These are phyloP conservation scores for Ormyrus labotus DNA, from an alignment of 2,888 invertebrate genomes.

Conservation along the genomic window DNA sequence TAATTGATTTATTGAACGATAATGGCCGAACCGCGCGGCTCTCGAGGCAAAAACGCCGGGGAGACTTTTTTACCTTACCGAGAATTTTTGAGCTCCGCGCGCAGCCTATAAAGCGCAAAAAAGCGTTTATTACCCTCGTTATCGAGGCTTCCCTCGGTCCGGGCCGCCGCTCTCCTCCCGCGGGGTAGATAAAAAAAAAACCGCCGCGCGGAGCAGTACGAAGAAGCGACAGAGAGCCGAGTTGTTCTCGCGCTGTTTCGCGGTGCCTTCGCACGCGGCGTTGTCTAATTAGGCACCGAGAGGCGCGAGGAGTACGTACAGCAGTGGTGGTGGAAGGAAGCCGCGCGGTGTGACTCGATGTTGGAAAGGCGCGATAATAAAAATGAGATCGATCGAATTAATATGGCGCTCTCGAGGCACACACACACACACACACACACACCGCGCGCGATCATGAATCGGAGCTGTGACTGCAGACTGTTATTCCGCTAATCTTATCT, in stretches of 20 bases:
- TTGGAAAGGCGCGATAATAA: too few relatives aligned
- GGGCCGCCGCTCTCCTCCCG: background rate
- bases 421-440: too few relatives aligned
- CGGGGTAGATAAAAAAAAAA: background rate
- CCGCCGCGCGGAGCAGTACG: background rate
- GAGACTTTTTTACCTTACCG: constrained; percentile 51
- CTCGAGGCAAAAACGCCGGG: constrained; percentile 43
- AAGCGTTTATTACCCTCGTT: constrained; percentile 55
- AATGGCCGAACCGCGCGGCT: constrained; percentile 21
- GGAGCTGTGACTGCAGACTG: too few relatives aligned
- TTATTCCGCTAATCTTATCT: too few relatives aligned
- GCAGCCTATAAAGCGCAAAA: constrained; percentile 17
- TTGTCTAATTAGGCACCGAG: constrained; percentile 22
- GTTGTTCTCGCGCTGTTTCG: constrained; percentile 5
- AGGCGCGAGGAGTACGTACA: background rate
- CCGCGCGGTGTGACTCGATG: too few relatives aligned
- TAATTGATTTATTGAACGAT: constrained; percentile 56
- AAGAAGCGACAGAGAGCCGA: constrained; percentile 28
- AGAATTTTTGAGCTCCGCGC: constrained; percentile 47
- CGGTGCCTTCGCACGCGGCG: background rate
- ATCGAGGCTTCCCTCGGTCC: constrained; percentile 13
- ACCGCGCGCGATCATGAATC: too few relatives aligned
- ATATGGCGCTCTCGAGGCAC: too few relatives aligned
- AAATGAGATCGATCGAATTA: too few relatives aligned
- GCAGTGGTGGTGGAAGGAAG: too few relatives aligned